A percentile compares a stretch with the other conserved stretches of the same genome.
Evolutionary conservation across 2,113 vertebrate species (phyloP).

Genomic region (Amblyopsis rosae): DNA sequence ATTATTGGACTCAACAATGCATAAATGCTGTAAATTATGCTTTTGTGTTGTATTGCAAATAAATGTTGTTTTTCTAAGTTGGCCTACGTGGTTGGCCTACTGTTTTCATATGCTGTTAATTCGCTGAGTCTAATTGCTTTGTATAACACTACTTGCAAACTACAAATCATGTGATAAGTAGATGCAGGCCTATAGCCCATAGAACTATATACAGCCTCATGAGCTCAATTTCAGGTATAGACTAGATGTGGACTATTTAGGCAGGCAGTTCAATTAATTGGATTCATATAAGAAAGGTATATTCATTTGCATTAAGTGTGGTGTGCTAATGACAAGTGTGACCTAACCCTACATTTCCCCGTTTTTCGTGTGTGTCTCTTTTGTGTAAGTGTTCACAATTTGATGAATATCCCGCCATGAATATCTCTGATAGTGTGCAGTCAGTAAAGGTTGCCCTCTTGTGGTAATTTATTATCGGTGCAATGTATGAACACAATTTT

Average conservation of each 20-base stretch:
- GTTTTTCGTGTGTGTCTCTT: too few species aligned
- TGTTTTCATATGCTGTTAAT: neutral
- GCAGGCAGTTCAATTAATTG: too few species aligned
- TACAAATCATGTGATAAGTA: too few species aligned
- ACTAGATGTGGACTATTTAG: too few species aligned
- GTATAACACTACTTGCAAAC: neutral
- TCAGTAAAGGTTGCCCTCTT: constrained; percentile 27
- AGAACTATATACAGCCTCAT: too few species aligned
- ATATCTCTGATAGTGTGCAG: too few species aligned
- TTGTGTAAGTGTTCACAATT: too few species aligned
- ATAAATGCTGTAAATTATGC: constrained; percentile 69
- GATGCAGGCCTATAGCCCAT: too few species aligned
- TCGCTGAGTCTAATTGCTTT: neutral
- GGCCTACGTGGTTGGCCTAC: constrained; percentile 2
- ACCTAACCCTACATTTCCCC: neutral
- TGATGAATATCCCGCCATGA: too few species aligned
- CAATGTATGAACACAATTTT: neutral
- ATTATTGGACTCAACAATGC: constrained; percentile 46
- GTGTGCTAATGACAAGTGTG: neutral
- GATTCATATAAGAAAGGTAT: too few species aligned
- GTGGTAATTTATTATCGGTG: constrained; percentile 9
- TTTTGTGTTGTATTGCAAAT: constrained; percentile 54
- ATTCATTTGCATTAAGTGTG: neutral
- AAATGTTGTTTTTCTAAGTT: constrained; percentile 58
- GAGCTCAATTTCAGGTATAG: too few species aligned